Evolutionary conservation across 2,797 vertebrate species (phyloP).

Genomic region (Hemibagrus guttatus): DNA sequence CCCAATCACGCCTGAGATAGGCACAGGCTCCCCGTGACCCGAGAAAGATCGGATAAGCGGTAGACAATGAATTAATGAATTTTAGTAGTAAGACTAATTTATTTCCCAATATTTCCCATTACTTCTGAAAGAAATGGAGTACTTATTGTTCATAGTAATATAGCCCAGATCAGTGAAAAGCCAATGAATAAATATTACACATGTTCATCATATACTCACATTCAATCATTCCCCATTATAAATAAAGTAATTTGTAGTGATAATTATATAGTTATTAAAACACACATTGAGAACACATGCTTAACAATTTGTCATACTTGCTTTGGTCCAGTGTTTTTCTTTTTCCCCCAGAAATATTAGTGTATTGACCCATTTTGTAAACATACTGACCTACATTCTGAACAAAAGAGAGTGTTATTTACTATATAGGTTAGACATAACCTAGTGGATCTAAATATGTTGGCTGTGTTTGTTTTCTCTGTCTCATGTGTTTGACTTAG

Average conservation of each 20-base stretch:
- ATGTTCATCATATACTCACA: neutral
- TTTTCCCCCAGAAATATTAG: neutral
- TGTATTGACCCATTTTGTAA: conserved; percentile 1
- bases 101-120: too few species aligned
- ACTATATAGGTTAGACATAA: neutral
- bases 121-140: too few species aligned
- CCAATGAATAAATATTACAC: too few species aligned
- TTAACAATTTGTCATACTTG: neutral
- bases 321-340: neutral
- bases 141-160: too few species aligned
- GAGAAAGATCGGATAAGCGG: too few species aligned
- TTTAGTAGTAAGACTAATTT: too few species aligned
- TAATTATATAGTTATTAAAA: neutral
- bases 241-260: conserved; percentile 11
- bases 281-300: neutral
- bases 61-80: too few species aligned
- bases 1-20: too few species aligned
- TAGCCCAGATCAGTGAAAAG: too few species aligned
- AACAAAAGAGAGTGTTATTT: conserved; percentile 7
- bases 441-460: neutral
- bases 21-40: too few species aligned
- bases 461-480: neutral
- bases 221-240: neutral
- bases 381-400: conserved; percentile 8
- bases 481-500: neutral